Base-by-base conservation (phyloP, 2,888 invertebrate genomes). In the Rhimphoctona megacephalus region DNA sequence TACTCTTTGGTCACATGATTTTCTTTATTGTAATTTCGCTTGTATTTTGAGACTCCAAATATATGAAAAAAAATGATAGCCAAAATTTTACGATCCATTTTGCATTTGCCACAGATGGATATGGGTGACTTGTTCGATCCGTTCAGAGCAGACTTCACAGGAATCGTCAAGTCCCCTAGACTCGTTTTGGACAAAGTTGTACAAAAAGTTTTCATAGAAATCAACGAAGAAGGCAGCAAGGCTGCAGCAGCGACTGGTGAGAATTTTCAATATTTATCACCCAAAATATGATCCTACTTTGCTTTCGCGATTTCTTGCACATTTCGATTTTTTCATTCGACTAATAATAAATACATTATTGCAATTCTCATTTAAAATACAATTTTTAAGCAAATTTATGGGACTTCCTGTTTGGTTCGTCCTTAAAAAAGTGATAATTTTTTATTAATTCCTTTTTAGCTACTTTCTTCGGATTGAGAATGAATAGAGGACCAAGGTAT, bases 81-180 rank as follows among this genome's bases (percentile, higher is more conserved):
- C n/a, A 1, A 19, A 30, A 61, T 95, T 74, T 87, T 9, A 17
- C 8, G 11, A 1, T 97, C 0, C 93, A 97, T 91, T 97, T 98
- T 90, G 90, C 81, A 94, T 0, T 91, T 89, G 94, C 92, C 1
- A 95, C 95, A 0, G 85, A 93, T 0, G 92, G 94, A 2, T 19
- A 49, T 70, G 49, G n/a, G 25, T 1, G 46, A 49, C 25, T 25
- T 49, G 46, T 70, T 70, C 70, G 25, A 70, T 25, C 46, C 6
- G 30, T 61, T 17, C 61, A 30, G 1, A 30, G 61, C 61, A 17
- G 61, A 61, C 17, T 61, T 61, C 17, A 30, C 61, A 17, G 61
- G 61, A 30, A 61, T 61, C 61, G 30, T 61, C 30, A 7, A 61
- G 30, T 30, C 61, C 5, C 61, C 61, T 5, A 30, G 61, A 7